Base-by-base conservation (phyloP, 2,797 vertebrate species). In the Siniperca undulata region DNA sequence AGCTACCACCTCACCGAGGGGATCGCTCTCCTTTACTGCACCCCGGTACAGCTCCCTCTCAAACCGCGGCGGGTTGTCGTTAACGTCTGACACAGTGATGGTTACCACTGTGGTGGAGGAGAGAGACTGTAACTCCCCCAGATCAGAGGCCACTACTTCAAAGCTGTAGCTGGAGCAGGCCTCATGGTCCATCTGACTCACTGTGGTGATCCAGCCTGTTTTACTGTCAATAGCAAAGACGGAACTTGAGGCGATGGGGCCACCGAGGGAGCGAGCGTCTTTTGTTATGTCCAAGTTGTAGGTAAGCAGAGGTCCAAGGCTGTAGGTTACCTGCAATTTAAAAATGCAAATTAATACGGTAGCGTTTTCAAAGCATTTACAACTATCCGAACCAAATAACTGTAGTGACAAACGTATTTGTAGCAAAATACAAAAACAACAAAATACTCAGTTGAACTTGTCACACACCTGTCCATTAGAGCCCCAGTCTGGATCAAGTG, bases 161-260 rank as follows among this genome's bases (percentile, higher is more conserved):
- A 99, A 97, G 84, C 91, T 96, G 92, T 98, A 98, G 80, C 95
- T 96, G 86, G 95, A 94, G 84, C 87, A 95, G 78, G 91, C 73
- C 90, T 99, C 99, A 1, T 98, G 97, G 91, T 99, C 97, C 8
- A 99, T 94, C 80, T 96, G 96, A 81, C 89, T 94, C 17, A 97
- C 92, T 4, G 98, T 99, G 30, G 97, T 98, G 86, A 99, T 97
- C 98, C 99, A 99, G 89, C 99, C 99, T 0, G 97, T 98, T 92
- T 99, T 98, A 90, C 96, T 91, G 90, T 97, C 97, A 64, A 99
- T 96, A 70, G 97, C 85, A 86, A 99, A 99, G 73, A 96, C 92
- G 0, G 97, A 95, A 4, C 74, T 53, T 0, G 85, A 70, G 0
- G 85, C 77, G 80, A 86, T 12, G 30, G 86, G 60, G 36, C 12